Conservation (phyloP, 1,140 invertebrate species). For the Ericerus pela region DNA sequence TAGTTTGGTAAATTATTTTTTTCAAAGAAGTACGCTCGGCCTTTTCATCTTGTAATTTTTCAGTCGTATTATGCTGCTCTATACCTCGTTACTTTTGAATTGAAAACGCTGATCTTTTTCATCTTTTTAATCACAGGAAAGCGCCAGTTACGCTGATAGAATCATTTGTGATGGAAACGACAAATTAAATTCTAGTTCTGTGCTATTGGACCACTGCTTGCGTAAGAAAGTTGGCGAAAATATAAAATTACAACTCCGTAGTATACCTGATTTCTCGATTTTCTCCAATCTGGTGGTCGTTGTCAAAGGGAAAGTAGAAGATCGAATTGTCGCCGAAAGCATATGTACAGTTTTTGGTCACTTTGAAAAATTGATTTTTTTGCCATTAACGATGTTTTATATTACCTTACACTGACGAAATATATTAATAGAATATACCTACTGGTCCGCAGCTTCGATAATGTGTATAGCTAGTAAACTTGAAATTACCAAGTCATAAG, state of each 20-base stretch:
- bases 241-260: slow-evolving; percentile 42
- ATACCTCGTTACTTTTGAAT: neutral
- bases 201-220: slow-evolving; percentile 51
- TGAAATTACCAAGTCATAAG: too few relatives aligned
- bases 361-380: too few relatives aligned
- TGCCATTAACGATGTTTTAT: too few relatives aligned
- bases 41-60: too few relatives aligned
- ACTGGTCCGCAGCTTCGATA: too few relatives aligned
- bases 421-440: too few relatives aligned
- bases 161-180: slow-evolving; percentile 57
- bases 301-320: slow-evolving; percentile 50
- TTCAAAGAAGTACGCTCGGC: too few relatives aligned
- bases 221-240: slow-evolving; percentile 31
- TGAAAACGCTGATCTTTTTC: neutral
- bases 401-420: too few relatives aligned
- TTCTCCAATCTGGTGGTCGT: slow-evolving; percentile 75
- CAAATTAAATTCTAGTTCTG: slow-evolving; percentile 47
- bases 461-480: too few relatives aligned
- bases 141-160: slow-evolving; percentile 43
- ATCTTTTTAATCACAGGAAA: slow-evolving; percentile 27
- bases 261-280: slow-evolving; percentile 51
- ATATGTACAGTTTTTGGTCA: slow-evolving; percentile 43
- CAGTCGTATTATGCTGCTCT: too few relatives aligned
- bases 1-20: too few relatives aligned
- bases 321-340: slow-evolving; percentile 47